A percentile compares a stretch with the other conserved stretches of the same genome.
Conservation (phyloP, 2,888 invertebrate genomes). For the Ochlodes sylvanus region DNA sequence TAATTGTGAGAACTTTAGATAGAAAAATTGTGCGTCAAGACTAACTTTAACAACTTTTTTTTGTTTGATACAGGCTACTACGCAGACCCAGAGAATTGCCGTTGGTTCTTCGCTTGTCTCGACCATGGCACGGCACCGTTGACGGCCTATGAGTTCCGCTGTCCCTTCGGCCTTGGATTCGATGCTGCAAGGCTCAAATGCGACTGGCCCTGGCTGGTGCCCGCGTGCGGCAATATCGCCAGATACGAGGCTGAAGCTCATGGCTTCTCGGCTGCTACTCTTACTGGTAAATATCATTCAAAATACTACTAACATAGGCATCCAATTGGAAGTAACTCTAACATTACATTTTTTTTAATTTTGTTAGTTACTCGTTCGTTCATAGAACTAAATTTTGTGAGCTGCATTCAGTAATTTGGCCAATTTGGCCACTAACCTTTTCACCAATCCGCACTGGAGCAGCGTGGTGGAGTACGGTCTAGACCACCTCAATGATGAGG, state of each 20-base stretch:
- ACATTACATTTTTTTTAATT: no score
- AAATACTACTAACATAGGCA: neutral
- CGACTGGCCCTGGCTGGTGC: conserved; percentile 93
- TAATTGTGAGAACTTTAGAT: no score
- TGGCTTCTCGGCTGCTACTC: conserved; percentile 72
- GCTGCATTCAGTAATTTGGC: no score
- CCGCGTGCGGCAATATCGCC: conserved; percentile 84
- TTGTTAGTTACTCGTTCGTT: no score
- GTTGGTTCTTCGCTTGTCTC: conserved; percentile 93
- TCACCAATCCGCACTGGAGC: no score
- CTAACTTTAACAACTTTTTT: neutral
- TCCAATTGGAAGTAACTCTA: no score
- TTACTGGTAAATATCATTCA: conserved; percentile 62
- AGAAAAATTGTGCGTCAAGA: no score
- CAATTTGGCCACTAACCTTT: no score
- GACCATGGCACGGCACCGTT: conserved; percentile 87
- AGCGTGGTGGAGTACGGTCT: no score
- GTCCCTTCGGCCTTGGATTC: conserved; percentile 92
- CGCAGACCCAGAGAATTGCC: conserved; percentile 92
- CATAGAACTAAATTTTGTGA: no score
- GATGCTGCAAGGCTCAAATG: conserved; percentile 89
- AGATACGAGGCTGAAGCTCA: conserved; percentile 81
- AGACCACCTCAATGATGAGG: no score
- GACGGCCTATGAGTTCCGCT: conserved; percentile 92
- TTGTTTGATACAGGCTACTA: conserved; percentile 86